Percentiles rank a stretch among this genome's conserved stretches.
Conservation (phyloP, 2,113 vertebrate genomes). For the Vulpes lagopus region DNA sequence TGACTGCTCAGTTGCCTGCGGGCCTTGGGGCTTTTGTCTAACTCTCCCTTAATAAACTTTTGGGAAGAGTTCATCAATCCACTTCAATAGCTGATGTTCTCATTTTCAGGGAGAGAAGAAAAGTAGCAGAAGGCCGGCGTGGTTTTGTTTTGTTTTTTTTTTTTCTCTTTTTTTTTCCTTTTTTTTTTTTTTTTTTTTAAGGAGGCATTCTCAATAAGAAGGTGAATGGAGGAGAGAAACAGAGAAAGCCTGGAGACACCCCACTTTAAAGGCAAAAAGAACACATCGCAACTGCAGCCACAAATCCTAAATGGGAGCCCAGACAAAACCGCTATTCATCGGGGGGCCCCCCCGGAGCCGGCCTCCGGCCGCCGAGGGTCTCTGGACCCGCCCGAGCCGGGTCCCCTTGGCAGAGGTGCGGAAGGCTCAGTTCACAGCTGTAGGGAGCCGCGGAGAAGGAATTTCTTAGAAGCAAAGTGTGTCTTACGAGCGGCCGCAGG, state of each 20-base stretch:
- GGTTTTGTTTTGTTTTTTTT: not conserved
- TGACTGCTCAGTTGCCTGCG: slow-evolving; percentile 94
- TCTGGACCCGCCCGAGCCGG: not conserved
- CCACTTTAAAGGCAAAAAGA: slow-evolving; percentile 76
- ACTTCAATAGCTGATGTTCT: slow-evolving; percentile 96
- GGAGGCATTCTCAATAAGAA: slow-evolving; percentile 64
- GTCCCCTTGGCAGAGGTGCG: slow-evolving; percentile 46
- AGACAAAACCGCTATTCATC: slow-evolving; percentile 82
- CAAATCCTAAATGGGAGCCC: slow-evolving; percentile 72
- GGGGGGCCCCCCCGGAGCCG: not conserved
- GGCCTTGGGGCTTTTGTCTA: slow-evolving; percentile 97
- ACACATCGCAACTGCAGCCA: slow-evolving; percentile 29
- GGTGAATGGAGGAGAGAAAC: slow-evolving; percentile 47
- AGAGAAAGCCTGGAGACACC: slow-evolving; percentile 83
- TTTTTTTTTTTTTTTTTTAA: slow-evolving; percentile 76
- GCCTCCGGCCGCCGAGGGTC: not conserved
- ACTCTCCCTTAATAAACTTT: slow-evolving; percentile 99
- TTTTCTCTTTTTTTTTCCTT: not conserved
- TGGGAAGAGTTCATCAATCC: slow-evolving; percentile 99
- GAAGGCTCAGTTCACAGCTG: slow-evolving; percentile 57
- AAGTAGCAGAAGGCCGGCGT: slow-evolving; percentile 93
- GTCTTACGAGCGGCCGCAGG: not conserved
- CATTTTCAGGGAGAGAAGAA: slow-evolving; percentile 92
- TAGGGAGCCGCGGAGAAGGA: slow-evolving; percentile 17
- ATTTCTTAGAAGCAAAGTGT: not conserved